phyloP scores from a whole-genome alignment of 2,797 vertebrate genomes.

The Pipistrellus nathusii region DNA sequence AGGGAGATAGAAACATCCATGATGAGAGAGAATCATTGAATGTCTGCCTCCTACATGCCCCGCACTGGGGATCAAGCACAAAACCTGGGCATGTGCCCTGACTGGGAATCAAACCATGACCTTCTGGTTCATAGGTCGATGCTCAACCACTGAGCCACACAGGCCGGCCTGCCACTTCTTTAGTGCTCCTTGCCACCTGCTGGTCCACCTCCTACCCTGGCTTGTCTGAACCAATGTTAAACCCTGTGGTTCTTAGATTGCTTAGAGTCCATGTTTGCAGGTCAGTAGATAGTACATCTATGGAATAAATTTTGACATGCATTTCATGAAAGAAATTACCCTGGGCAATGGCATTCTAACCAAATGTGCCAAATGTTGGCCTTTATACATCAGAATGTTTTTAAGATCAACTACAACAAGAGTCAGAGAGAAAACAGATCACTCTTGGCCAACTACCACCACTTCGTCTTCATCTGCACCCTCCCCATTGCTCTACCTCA shows the following conservation, averaged over 20 bases:
- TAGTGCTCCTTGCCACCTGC: neutral
- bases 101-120: no score
- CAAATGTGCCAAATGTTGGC: neutral
- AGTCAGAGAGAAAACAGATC: neutral
- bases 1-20: no score
- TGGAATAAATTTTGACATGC: slow-evolving; percentile 44
- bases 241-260: neutral
- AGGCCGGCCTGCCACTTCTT: no score
- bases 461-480: neutral
- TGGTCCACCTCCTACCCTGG: no score
- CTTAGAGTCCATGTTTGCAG: neutral
- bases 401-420: slow-evolving; percentile 8
- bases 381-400: neutral
- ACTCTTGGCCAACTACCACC: neutral
- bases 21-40: no score
- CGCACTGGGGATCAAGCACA: no score
- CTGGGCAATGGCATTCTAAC: slow-evolving; percentile 2
- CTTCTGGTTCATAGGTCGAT: no score
- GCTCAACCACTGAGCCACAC: no score
- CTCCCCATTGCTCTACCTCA: neutral
- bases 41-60: no score
- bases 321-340: slow-evolving; percentile 29
- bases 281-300: neutral
- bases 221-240: neutral
- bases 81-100: no score